Evolutionary conservation across 2,797 vertebrate genomes (phyloP).

Genomic region (Atherinosoma microstoma): DNA sequence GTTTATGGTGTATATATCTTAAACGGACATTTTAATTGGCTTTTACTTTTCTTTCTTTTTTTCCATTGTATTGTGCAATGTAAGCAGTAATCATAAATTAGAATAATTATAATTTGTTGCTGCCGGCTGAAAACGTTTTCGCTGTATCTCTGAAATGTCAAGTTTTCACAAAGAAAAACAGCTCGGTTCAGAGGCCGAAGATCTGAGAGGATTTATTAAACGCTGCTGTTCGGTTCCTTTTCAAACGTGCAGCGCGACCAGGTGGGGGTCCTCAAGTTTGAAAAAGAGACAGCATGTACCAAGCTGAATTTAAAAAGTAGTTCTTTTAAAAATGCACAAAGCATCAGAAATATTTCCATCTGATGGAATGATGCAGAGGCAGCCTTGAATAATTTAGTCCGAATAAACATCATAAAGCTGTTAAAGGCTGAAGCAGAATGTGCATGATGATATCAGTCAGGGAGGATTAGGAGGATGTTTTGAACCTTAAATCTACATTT

Average conservation of each 20-base stretch:
- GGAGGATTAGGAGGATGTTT: background rate
- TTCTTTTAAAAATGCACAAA: background rate
- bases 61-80: conserved; percentile 68
- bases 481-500: background rate
- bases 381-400: conserved; percentile 25
- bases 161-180: conserved; percentile 51
- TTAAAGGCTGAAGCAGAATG: conserved; percentile 15
- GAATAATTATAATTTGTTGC: conserved; percentile 72
- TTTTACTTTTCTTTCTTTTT: conserved; percentile 35
- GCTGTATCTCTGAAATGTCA: conserved; percentile 61
- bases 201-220: conserved; percentile 24
- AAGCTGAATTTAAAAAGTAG: background rate
- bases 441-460: conserved; percentile 7
- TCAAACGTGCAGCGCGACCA: background rate
- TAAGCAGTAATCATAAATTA: conserved; percentile 76
- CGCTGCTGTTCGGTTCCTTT: background rate
- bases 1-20: conserved; percentile 70
- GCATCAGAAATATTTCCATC: conserved; percentile 12
- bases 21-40: conserved; percentile 74
- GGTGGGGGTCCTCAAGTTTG: background rate
- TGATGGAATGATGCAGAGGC: conserved; percentile 18
- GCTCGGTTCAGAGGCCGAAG: background rate
- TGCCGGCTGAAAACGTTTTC: conserved; percentile 52
- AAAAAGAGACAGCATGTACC: background rate
- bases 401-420: conserved; percentile 38